Conservation (phyloP, 2,113 vertebrate genomes). For the Phrynosoma platyrhinos region DNA sequence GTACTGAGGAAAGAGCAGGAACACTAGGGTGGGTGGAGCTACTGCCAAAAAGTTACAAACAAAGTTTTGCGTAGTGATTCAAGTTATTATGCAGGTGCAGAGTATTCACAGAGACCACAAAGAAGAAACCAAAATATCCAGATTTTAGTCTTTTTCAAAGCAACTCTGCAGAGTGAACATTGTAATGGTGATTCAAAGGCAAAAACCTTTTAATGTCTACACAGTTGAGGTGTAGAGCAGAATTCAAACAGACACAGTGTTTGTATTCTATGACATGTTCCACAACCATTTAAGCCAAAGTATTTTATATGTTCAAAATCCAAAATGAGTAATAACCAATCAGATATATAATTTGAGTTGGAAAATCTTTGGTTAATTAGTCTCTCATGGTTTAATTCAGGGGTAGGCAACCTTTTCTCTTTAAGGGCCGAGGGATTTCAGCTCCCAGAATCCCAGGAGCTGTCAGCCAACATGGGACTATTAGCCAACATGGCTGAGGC, state of each 20-base stretch:
- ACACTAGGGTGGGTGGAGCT: no score
- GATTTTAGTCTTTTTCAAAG: constrained; percentile 27
- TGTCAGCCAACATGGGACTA: no score
- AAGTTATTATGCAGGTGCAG: no score
- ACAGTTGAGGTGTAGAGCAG: neutral
- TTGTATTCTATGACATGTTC: neutral
- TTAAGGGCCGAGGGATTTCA: no score
- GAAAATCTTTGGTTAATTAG: neutral
- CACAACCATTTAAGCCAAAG: neutral
- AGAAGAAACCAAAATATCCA: neutral
- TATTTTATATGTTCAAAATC: neutral
- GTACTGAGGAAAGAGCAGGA: no score
- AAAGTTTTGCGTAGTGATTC: no score
- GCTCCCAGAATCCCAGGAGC: no score
- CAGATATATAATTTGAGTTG: neutral
- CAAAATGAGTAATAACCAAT: neutral
- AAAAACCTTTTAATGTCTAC: neutral
- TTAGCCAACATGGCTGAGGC: no score
- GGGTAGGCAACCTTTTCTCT: no score
- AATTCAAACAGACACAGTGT: neutral
- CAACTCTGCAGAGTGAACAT: neutral
- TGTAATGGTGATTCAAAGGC: neutral
- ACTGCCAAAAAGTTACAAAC: no score
- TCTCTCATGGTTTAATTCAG: no score
- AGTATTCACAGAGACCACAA: no score